These are phyloP conservation scores for Meiosimyza decipiens DNA, from an alignment of 2,888 invertebrate species.

Conservation along the genomic window DNA sequence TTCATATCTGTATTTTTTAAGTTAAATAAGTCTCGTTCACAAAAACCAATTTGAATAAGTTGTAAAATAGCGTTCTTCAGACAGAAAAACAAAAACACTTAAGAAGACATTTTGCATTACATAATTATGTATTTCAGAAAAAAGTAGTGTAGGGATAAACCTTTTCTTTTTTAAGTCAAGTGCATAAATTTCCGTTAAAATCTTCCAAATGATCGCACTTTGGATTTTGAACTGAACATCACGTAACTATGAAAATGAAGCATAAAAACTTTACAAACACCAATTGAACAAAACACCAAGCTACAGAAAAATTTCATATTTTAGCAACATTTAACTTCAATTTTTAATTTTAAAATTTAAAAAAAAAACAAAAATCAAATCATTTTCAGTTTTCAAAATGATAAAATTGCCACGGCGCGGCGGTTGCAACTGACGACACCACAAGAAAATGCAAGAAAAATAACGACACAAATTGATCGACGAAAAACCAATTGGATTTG, in stretches of 20 bases:
- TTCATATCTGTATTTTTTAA: background rate
- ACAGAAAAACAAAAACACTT: too few species aligned
- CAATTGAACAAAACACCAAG: background rate
- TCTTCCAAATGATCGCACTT: too few species aligned
- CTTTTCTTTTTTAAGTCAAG: constrained; percentile 50
- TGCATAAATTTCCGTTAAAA: constrained; percentile 55
- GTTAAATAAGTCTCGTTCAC: too few species aligned
- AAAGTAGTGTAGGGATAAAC: too few species aligned
- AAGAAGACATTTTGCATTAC: too few species aligned
- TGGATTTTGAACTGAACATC: background rate
- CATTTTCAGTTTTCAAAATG: background rate
- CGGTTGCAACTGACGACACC: background rate
- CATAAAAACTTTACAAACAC: background rate
- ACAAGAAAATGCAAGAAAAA: background rate
- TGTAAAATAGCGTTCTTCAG: too few species aligned
- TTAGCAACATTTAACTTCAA: background rate
- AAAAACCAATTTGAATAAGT: background rate
- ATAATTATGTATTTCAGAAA: too few species aligned
- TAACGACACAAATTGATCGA: too few species aligned
- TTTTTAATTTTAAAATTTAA: constrained; percentile 2
- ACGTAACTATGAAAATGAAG: constrained; percentile 12
- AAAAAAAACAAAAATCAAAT: constrained; percentile 13
- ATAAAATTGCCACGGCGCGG: too few species aligned
- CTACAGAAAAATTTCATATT: background rate
- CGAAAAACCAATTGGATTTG: too few species aligned